Evolutionary conservation across 1,140 invertebrate species (phyloP).

Genomic region (Sinella curviseta): DNA sequence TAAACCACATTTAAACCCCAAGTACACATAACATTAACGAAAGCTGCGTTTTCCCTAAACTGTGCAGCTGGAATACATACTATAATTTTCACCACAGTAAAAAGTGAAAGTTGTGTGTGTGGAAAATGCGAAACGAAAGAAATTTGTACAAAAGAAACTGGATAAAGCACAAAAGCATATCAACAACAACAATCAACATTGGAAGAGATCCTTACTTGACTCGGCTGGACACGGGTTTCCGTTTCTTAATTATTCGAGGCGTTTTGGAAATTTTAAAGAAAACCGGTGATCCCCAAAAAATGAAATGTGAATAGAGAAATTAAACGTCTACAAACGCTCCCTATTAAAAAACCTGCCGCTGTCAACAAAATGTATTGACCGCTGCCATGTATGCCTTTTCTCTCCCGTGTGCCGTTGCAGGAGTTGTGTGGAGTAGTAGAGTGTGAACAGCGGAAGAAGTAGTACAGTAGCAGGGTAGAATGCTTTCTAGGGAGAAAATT

Average conservation of each 20-base stretch:
- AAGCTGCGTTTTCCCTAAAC: too few species aligned
- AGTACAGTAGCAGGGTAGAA: neutral
- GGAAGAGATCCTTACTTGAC: constrained; percentile 2
- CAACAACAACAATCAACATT: neutral
- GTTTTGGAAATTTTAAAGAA: constrained; percentile 16
- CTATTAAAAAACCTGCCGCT: neutral
- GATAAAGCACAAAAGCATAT: neutral
- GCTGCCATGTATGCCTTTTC: neutral
- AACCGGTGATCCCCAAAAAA: constrained; percentile 12
- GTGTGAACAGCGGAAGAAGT: too few species aligned
- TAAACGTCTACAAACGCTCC: neutral
- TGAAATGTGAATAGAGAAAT: neutral
- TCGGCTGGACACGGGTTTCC: constrained; percentile 23
- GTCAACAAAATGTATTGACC: neutral
- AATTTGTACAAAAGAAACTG: neutral
- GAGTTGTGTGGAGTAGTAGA: neutral
- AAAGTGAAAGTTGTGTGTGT: too few species aligned
- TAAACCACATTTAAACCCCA: too few species aligned
- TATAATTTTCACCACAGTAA: too few species aligned
- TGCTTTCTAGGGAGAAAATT: neutral
- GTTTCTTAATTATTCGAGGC: constrained; percentile 25
- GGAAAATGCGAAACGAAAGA: too few species aligned
- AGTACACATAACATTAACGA: too few species aligned
- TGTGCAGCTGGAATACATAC: too few species aligned
- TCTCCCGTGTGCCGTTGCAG: neutral